Percentiles rank a stretch among this genome's conserved stretches.
These are phyloP conservation scores for Spisula subtruncata DNA, from an alignment of 2,888 invertebrate genomes.

Conservation along the genomic window DNA sequence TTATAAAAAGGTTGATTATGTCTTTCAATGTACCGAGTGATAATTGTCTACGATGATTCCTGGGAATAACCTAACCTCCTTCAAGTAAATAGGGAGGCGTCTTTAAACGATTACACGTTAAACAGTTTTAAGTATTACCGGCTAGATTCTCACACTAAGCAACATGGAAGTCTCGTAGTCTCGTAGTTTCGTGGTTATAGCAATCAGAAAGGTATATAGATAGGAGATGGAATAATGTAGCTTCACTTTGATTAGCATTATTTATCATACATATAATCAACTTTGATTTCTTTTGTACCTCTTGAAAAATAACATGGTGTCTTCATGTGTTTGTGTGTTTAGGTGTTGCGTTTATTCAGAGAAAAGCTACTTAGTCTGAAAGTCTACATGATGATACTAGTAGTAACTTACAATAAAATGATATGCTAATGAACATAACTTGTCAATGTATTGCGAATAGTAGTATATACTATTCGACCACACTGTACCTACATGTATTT, in stretches of 20 bases:
- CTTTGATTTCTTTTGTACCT: background rate
- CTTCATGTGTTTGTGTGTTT: no score
- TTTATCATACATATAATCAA: background rate
- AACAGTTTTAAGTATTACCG: background rate
- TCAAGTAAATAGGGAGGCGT: constrained; percentile 16
- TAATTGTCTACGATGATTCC: background rate
- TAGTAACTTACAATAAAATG: no score
- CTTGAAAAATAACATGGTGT: no score
- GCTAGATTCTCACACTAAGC: background rate
- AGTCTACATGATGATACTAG: no score
- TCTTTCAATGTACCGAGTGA: background rate
- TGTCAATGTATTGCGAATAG: no score
- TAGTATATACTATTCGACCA: no score
- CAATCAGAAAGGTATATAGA: background rate
- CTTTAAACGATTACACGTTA: background rate
- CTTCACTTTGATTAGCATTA: background rate
- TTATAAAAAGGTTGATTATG: constrained; percentile 1
- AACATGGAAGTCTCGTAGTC: background rate
- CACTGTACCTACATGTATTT: no score
- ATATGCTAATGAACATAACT: no score
- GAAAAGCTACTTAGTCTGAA: no score
- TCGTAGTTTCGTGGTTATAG: background rate
- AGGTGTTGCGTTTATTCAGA: no score
- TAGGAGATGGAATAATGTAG: background rate
- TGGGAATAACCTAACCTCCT: background rate